These are phyloP conservation scores for Heterotis niloticus DNA, from an alignment of 2,113 vertebrate species.

Conservation along the genomic window DNA sequence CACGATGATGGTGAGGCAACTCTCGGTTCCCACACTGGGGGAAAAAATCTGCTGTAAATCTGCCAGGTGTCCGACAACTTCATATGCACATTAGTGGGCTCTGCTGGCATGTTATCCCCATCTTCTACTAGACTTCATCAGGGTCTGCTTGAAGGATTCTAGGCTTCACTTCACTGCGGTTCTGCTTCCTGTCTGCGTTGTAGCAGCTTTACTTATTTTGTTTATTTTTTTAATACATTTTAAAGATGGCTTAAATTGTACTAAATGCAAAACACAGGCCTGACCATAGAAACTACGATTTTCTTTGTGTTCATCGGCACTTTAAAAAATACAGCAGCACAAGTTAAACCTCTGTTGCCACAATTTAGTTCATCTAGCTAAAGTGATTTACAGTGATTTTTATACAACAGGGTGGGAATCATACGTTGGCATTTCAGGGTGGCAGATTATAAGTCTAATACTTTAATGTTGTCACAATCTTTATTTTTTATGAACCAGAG, in stretches of 20 bases:
- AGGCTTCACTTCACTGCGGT: background rate
- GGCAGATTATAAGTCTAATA: too few relatives aligned
- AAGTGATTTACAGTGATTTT: too few relatives aligned
- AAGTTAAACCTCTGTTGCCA: too few relatives aligned
- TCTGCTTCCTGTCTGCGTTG: constrained; percentile 4
- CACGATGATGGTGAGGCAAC: background rate
- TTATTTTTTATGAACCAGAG: too few relatives aligned
- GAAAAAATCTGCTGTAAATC: constrained; percentile 35
- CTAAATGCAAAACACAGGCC: background rate
- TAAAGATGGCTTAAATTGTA: constrained; percentile 1
- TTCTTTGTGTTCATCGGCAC: too few relatives aligned
- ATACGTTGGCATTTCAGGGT: too few relatives aligned
- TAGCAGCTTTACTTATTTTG: background rate
- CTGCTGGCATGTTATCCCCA: constrained; percentile 45
- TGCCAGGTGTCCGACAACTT: constrained; percentile 47
- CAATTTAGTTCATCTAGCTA: too few relatives aligned
- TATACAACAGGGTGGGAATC: too few relatives aligned
- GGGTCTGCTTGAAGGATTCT: constrained; percentile 21
- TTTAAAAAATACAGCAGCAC: too few relatives aligned
- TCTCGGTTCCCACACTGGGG: background rate
- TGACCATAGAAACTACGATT: background rate
- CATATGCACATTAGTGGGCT: constrained; percentile 36
- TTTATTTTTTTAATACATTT: background rate
- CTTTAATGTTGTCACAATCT: too few relatives aligned
- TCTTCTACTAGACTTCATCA: background rate